Conservation (phyloP, 1,140 invertebrate species). For the Linepithema humile region DNA sequence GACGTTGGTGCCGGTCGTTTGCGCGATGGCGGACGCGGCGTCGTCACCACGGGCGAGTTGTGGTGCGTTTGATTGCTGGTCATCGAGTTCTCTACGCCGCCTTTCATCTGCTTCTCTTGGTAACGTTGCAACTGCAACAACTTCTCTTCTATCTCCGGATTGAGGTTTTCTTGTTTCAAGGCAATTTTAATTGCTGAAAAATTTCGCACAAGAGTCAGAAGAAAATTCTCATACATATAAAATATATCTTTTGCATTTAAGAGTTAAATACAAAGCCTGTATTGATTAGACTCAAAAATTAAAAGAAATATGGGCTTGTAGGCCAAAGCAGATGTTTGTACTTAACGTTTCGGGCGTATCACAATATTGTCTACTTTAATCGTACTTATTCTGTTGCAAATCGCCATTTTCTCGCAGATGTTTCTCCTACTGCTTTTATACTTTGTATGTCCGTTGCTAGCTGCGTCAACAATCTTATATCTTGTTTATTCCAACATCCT, state of each 20-base stretch:
- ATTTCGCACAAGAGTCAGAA: neutral
- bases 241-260: neutral
- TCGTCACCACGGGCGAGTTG: conserved; percentile 70
- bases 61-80: conserved; percentile 74
- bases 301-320: too few species aligned
- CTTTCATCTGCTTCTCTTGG: conserved; percentile 92
- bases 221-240: neutral
- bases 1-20: conserved; percentile 77
- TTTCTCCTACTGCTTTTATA: too few species aligned
- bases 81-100: conserved; percentile 78
- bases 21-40: conserved; percentile 76
- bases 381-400: too few species aligned
- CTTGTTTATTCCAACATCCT: too few species aligned
- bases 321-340: too few species aligned
- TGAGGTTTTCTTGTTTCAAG: conserved; percentile 93
- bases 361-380: too few species aligned
- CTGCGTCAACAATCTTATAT: too few species aligned
- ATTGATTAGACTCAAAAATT: too few species aligned
- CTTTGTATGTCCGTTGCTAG: too few species aligned
- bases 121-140: conserved; percentile 94
- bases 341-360: too few species aligned
- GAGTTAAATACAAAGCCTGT: too few species aligned
- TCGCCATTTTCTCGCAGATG: too few species aligned
- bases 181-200: conserved; percentile 91
- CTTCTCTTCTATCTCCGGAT: conserved; percentile 97